Evolutionary conservation across 2,888 invertebrate genomes (phyloP).

Genomic region (Lottia scabra): DNA sequence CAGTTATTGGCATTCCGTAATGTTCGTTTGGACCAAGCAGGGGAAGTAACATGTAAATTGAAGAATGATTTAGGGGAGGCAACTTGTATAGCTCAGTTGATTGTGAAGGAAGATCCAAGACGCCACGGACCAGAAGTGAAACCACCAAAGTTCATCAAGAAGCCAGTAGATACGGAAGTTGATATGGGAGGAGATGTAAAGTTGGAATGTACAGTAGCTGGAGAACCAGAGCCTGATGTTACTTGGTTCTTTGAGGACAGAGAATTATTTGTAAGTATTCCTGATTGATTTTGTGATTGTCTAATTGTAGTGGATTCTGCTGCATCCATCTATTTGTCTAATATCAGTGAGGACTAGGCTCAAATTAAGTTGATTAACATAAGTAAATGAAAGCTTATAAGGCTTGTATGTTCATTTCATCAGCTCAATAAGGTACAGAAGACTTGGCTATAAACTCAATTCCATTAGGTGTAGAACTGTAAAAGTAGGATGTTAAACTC

Average conservation of each 20-base stretch:
- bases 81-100: constrained; percentile 51
- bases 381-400: too few relatives aligned
- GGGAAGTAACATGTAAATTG: constrained; percentile 38
- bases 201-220: constrained; percentile 62
- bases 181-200: constrained; percentile 53
- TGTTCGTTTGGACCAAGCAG: constrained; percentile 30
- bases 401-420: too few relatives aligned
- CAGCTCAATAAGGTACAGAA: too few relatives aligned
- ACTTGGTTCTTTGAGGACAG: constrained; percentile 63
- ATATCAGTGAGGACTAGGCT: too few relatives aligned
- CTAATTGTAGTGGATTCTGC: not conserved
- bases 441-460: too few relatives aligned
- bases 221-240: constrained; percentile 64
- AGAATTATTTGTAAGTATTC: constrained; percentile 35
- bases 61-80: constrained; percentile 56
- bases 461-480: too few relatives aligned
- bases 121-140: constrained; percentile 24
- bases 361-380: too few relatives aligned
- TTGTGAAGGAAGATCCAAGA: constrained; percentile 52
- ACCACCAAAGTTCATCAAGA: constrained; percentile 53
- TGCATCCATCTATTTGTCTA: not conserved
- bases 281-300: too few relatives aligned
- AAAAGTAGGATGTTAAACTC: not conserved
- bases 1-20: constrained; percentile 10
- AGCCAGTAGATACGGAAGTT: constrained; percentile 48